Percentiles rank a stretch among this genome's conserved stretches.
These are phyloP conservation scores for Pantherophis vulpinus DNA, from an alignment of 2,797 vertebrate genomes.

Conservation along the genomic window DNA sequence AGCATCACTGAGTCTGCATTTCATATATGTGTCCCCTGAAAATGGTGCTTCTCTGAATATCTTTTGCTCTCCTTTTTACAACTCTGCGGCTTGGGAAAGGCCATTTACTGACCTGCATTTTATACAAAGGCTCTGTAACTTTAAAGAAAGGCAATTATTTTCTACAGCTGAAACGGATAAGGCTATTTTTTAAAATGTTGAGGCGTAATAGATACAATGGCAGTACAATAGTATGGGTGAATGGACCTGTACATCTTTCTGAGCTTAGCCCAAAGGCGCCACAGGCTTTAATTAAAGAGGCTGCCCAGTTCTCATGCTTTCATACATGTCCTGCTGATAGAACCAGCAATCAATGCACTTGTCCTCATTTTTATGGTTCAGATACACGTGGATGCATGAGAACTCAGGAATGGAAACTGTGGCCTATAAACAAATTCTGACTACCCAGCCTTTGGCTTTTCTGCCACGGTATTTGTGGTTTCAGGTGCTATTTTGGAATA, in stretches of 20 bases:
- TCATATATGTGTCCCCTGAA: not conserved
- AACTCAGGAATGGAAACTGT: not conserved
- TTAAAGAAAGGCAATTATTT: constrained; percentile 18
- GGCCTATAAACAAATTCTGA: not conserved
- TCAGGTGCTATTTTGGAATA: not conserved
- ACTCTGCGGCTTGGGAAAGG: not conserved
- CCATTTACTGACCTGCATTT: constrained; percentile 6
- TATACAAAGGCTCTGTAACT: not conserved
- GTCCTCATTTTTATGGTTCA: not conserved
- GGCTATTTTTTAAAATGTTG: not conserved
- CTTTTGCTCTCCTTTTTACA: not conserved
- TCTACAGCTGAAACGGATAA: not conserved
- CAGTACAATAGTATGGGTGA: not conserved
- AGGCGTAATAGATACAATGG: not conserved
- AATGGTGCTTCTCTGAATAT: not conserved
- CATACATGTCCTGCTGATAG: not conserved
- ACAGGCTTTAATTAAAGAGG: not conserved
- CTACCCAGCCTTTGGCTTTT: not conserved
- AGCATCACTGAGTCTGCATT: not conserved
- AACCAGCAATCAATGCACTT: not conserved
- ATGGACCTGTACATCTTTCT: not conserved
- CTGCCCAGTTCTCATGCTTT: not conserved
- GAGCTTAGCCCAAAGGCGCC: not conserved
- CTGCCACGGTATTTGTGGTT: not conserved
- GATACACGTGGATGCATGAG: not conserved